Evolutionary conservation across 2,888 invertebrate species (phyloP).

Genomic region (Conistra vaccinii): DNA sequence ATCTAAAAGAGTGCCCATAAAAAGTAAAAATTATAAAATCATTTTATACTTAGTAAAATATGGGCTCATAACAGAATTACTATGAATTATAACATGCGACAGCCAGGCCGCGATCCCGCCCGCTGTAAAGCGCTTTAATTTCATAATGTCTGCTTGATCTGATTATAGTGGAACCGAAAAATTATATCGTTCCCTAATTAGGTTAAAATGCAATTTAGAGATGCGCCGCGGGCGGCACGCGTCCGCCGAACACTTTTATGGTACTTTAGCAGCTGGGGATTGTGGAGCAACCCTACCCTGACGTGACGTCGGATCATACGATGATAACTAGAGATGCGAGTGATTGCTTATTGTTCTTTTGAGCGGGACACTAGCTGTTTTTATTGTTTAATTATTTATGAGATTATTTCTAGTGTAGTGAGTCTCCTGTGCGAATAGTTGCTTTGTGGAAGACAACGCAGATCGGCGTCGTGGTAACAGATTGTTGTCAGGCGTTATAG

Average conservation of each 20-base stretch:
- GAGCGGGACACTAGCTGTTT: conserved; percentile 35
- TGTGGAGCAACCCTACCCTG: conserved; percentile 55
- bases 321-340: conserved; percentile 62
- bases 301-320: conserved; percentile 55
- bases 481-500: conserved; percentile 49
- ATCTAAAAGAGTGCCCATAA: background rate
- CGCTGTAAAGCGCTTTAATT: conserved; percentile 84
- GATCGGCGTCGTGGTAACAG: conserved; percentile 21
- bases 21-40: background rate
- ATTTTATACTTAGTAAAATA: conserved; percentile 38
- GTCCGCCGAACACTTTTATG: conserved; percentile 78
- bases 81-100: conserved; percentile 73
- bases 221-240: conserved; percentile 87
- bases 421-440: conserved; percentile 27
- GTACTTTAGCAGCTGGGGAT: conserved; percentile 69
- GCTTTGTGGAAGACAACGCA: background rate
- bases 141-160: conserved; percentile 88
- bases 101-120: conserved; percentile 78
- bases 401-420: background rate
- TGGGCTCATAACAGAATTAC: conserved; percentile 57
- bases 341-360: conserved; percentile 62
- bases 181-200: conserved; percentile 89
- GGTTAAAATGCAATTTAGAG: conserved; percentile 90
- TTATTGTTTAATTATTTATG: conserved; percentile 44
- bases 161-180: conserved; percentile 89